Base-by-base conservation (phyloP, 2,797 vertebrate genomes). In the Apogon talboti region DNA sequence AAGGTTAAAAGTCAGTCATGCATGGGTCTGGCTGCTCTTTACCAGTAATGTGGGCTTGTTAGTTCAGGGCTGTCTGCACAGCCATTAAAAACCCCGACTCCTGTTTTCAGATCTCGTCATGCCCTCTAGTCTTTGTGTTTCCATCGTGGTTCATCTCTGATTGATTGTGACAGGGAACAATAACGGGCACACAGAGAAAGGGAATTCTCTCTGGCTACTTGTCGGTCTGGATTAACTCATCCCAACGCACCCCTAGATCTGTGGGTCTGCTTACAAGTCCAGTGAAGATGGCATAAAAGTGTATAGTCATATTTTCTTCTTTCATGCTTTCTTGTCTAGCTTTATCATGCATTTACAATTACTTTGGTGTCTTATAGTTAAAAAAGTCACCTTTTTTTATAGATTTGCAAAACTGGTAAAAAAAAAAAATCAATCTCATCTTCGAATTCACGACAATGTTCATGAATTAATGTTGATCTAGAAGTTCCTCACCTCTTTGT, bases 161-260 rank as follows among this genome's bases (percentile, higher is more conserved):
- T 90, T 82, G 78, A 66, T 64, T 77, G 60, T 91, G 92, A 93
- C 91, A 86, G 76, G 82, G 68, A 82, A 89, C 83, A 78, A 87
- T 88, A 87, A 86, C 83, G 81, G 83, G 79, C 83, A 79, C 65
- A 68, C 61, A 87, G 66, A 70, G 81, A 89, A 79, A 80, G 63
- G 66, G 78, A 89, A 93, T 92, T 92, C 91, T 93, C 85, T 87
- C 78, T 90, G 86, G 67, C 81, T 80, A 92, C 87, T 79, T 92
- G 92, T 93, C 92, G 85, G 86, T 78, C 50, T 74, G 18, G 40
- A 85, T 93, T 87, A 92, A 64, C 66, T 86, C 86, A 83, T 57
- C 55, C 21, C 54, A 68, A 56, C 37, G n/a, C 9, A 11, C 30
- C 30, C 48, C 38, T 12, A 67, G 68, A 75, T 73, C 28, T 63